Base-by-base conservation (phyloP, 2,797 vertebrate species). In the Sebastes hubbsi region DNA sequence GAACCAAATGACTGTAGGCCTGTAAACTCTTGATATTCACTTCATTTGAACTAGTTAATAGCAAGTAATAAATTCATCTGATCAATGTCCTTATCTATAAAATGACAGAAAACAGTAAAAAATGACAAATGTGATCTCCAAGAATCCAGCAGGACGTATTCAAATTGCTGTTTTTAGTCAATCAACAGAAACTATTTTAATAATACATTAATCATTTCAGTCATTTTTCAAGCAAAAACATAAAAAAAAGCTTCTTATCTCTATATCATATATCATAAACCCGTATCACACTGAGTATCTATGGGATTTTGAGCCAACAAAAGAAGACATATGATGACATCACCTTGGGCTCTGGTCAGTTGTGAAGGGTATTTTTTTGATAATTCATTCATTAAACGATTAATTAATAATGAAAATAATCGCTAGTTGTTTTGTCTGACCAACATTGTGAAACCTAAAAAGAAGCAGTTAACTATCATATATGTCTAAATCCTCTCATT, bases 261-360 rank as follows among this genome's bases (percentile, higher is more conserved):
- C 58, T 22, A 4, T 49, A 3, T 49, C 7, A 24, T 12, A 3
- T 5, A 12, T 22, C 36, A 67, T 52, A 67, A 42, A 42, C 32
- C 20, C 3, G 4, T 16, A 29, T 4, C 11, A 20, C 18, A 18
- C 38, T 52, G 34, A 67, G 9, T 46, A 14, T 38, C 22, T 60
- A 11, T 42, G 75, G 16, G 38, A 22, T n/a, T 82, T 77, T 30
- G 29, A 25, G 30, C 36, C n/a, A 67, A 70, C 36, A 84, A n/a
- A 69, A 58, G 7, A 29, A 56, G 12, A 52, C 72, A 60, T 59
- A 24, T 78, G n/a, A 54, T 29, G n/a, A 58, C 30, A 67, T 58
- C 24, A 59, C 16, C 8, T 25, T 62, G 7, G 8, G 9, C 30
- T 72, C 32, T 42, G n/a, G 8, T 9, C 30, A 12, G 42, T 2